Evolutionary conservation across 2,888 invertebrate genomes (phyloP), one percentile per base, ranked within the genome.

Genomic region (Schizotus pectinicornis): DNA sequence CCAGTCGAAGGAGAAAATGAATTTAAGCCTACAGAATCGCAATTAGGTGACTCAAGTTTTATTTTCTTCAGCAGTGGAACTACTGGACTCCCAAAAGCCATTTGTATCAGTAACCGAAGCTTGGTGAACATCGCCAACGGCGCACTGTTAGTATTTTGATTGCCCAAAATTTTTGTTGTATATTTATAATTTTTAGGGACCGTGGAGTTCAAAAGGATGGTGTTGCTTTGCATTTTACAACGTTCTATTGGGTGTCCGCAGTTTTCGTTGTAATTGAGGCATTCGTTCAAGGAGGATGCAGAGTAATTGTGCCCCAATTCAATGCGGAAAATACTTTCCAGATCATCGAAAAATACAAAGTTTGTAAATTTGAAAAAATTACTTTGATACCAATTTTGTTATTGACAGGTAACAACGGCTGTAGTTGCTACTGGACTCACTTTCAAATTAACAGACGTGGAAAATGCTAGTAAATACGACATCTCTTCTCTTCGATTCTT

Each of bases 41-140:
- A 51, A 22, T 6, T 34, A 6, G 49, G 66, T 9, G 62, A 69
- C 7, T 71, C 67, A 5, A 71, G 69, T 0, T 13, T 72, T 3
- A 69, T 76, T 42, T 66, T 71, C 32, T 78, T 75, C 54, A 76
- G 75, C 36, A 78, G 77, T 60, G 78, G 77, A 0, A 74, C 74
- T 1, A 76, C 75, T 6, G 75, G 74, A 5, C 43, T 70, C 11
- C 72, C 75, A 0, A 76, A 77, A 63, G 73, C 69, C 22, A 68
- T 76, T 14, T 69, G 70, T 46, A 39, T 70, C 3, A 69, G 69
- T 6, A 67, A 69, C 62, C 62, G 48, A 46, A 56, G 54, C 33
- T 37, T 65, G 7, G 13, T 65, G 11, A 54, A 56, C 36, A 45
- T 36, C 1, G 31, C 37, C 8, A 45, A 48, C 32, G 32, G 38